Conservation (phyloP, 1,140 invertebrate genomes). For the Drosophila micromelanica region DNA sequence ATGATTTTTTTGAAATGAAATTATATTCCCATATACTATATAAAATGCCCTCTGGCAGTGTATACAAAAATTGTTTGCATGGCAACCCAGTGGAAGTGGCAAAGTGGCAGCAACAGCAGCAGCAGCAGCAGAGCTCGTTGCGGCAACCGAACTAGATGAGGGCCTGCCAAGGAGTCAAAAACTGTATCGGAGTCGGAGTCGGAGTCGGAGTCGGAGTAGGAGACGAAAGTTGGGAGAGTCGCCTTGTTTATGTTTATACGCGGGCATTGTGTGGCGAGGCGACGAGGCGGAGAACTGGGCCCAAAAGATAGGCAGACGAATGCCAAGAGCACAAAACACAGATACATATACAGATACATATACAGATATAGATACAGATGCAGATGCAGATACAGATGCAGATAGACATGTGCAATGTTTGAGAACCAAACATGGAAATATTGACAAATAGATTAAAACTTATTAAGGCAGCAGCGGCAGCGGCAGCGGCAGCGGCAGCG, state of each 20-base stretch:
- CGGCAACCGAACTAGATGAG: constrained; percentile 60
- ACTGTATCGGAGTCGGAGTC: constrained; percentile 15
- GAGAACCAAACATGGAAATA: constrained; percentile 77
- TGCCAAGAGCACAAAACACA: constrained; percentile 13
- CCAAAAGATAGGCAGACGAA: constrained; percentile 45
- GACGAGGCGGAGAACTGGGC: constrained; percentile 37
- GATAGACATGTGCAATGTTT: constrained; percentile 55
- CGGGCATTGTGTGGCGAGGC: constrained; percentile 61
- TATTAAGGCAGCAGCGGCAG: constrained; percentile 61
- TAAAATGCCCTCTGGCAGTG: background rate
- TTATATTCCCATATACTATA: background rate
- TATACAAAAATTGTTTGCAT: constrained; percentile 14
- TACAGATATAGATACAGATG: constrained; percentile 29
- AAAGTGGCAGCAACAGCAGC: constrained; percentile 27
- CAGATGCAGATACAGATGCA: constrained; percentile 30
- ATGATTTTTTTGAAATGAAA: background rate
- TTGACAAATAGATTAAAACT: constrained; percentile 81
- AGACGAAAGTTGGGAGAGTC: constrained; percentile 32
- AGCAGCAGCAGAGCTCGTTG: constrained; percentile 12
- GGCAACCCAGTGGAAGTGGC: constrained; percentile 33
- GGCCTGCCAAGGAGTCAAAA: constrained; percentile 25
- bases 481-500: constrained; percentile 1
- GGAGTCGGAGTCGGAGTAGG: constrained; percentile 12
- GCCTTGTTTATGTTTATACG: constrained; percentile 77
- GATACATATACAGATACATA: no score